These are phyloP conservation scores for Monomorium pharaonis DNA, from an alignment of 1,140 invertebrate genomes.

Conservation along the genomic window DNA sequence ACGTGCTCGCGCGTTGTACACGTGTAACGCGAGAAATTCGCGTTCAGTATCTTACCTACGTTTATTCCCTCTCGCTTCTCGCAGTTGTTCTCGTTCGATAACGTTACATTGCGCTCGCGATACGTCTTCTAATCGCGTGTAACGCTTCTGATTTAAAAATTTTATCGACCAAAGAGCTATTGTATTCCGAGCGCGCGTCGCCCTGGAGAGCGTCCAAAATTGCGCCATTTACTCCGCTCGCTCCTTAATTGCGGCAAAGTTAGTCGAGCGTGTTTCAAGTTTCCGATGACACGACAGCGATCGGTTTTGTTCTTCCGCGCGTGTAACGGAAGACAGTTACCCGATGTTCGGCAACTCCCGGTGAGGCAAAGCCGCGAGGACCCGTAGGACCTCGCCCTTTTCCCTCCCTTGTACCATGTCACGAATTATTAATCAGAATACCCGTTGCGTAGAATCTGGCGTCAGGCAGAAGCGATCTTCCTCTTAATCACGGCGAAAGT, in stretches of 20 bases:
- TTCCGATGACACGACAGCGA: conserved; percentile 28
- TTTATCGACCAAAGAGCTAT: not conserved
- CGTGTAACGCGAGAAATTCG: not conserved
- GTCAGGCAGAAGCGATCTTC: conserved; percentile 52
- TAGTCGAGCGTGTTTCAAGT: conserved; percentile 36
- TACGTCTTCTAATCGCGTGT: not conserved
- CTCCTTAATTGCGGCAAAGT: conserved; percentile 45
- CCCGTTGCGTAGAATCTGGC: conserved; percentile 28
- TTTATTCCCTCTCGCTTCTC: not conserved
- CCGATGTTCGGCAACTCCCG: conserved; percentile 29
- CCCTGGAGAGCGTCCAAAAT: conserved; percentile 4
- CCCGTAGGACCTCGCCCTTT: not conserved
- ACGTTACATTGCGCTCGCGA: not conserved
- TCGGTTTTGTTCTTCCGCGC: conserved; percentile 36
- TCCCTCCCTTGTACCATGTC: not conserved
- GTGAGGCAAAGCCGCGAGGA: not conserved
- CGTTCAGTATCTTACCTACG: not conserved
- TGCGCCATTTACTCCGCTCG: conserved; percentile 12
- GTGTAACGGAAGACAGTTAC: conserved; percentile 43
- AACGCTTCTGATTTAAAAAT: not conserved
- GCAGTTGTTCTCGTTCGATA: not conserved
- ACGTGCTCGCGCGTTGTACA: not conserved
- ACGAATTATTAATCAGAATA: conserved; percentile 63
- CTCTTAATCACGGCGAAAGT: conserved; percentile 61
- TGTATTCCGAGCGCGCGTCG: not conserved